These are phyloP conservation scores for Mimas tiliae DNA, from an alignment of 2,888 invertebrate species.

Conservation along the genomic window DNA sequence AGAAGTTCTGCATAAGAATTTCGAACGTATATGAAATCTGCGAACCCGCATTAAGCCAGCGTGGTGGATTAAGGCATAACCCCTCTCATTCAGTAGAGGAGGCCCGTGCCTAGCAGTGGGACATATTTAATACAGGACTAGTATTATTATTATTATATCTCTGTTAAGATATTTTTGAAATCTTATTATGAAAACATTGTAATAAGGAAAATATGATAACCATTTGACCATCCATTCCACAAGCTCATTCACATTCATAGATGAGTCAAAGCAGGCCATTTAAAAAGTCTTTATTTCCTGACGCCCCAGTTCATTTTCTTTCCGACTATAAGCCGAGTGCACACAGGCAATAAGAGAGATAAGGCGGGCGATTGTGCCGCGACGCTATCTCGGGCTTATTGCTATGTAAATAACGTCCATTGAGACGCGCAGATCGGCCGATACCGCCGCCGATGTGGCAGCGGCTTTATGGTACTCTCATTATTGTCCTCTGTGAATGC, in stretches of 20 bases:
- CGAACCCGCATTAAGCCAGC: no score
- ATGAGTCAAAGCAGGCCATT: conserved; percentile 68
- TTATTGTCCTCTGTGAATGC: conserved; percentile 41
- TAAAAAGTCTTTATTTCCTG: conserved; percentile 67
- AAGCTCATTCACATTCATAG: conserved; percentile 54
- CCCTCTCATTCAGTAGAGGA: no score
- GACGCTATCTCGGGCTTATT: conserved; percentile 76
- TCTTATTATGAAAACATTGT: no score
- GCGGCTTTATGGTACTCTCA: conserved; percentile 69
- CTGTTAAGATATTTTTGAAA: no score
- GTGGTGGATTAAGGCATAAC: no score
- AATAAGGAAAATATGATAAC: neutral
- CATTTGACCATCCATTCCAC: conserved; percentile 36
- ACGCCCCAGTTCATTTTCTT: conserved; percentile 73
- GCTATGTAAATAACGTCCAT: conserved; percentile 82
- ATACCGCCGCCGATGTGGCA: conserved; percentile 77
- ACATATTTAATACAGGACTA: no score
- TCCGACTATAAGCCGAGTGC: conserved; percentile 75
- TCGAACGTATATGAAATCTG: no score
- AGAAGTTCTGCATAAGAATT: no score
- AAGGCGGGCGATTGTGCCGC: conserved; percentile 63
- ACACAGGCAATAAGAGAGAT: conserved; percentile 77
- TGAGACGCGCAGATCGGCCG: conserved; percentile 72
- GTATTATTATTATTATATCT: no score
- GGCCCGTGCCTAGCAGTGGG: no score